phyloP scores from a whole-genome alignment of 2,888 invertebrate genomes.

The Automeris io region DNA sequence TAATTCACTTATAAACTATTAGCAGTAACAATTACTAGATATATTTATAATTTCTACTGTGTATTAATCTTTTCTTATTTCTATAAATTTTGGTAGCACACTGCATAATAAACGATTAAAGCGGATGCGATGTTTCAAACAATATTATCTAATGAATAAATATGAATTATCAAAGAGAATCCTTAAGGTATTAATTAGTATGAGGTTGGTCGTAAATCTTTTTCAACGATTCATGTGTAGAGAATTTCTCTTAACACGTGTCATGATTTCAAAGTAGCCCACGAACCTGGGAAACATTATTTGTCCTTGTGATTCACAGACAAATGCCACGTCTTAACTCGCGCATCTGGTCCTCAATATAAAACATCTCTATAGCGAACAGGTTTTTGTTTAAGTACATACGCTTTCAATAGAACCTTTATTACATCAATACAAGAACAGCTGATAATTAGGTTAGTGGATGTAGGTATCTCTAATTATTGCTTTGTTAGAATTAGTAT shows the following conservation, averaged over 20 bases:
- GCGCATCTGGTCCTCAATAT: conserved; percentile 64
- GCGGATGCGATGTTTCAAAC: no score
- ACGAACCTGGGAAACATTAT: conserved; percentile 38
- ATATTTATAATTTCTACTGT: no score
- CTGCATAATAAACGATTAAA: no score
- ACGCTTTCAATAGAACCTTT: conserved; percentile 46
- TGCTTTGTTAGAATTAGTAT: conserved; percentile 39
- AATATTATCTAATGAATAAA: no score
- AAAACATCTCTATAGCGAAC: conserved; percentile 53
- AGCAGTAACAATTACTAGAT: no score
- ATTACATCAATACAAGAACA: conserved; percentile 24
- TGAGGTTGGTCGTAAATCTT: no score
- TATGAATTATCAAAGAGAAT: no score
- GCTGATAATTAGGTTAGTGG: conserved; percentile 34
- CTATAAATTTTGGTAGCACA: no score
- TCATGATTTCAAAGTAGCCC: conserved; percentile 3
- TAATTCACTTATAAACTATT: no score
- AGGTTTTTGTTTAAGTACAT: conserved; percentile 67
- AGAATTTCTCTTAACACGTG: conserved; percentile 2
- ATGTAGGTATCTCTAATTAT: conserved; percentile 29
- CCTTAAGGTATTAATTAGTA: no score
- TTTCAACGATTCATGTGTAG: background rate
- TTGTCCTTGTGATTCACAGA: conserved; percentile 70
- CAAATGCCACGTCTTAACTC: conserved; percentile 54
- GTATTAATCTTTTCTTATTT: no score